phyloP scores from a whole-genome alignment of 1,140 invertebrate species.

The Aphelinus certus region DNA sequence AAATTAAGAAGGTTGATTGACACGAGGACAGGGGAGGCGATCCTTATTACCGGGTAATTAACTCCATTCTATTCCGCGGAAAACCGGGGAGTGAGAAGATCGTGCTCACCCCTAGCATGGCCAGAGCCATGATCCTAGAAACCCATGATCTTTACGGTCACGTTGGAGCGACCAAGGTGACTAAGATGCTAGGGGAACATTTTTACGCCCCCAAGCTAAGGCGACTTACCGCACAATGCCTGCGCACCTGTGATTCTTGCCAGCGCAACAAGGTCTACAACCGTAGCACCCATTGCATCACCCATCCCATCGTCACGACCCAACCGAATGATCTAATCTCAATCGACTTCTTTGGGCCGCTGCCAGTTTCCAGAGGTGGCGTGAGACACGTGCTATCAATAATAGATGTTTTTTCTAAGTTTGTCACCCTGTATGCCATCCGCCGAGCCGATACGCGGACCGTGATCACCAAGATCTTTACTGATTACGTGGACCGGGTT shows the following conservation, averaged over 20 bases:
- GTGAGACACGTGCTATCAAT: too few relatives aligned
- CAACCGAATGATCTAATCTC: too few relatives aligned
- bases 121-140: neutral
- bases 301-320: neutral
- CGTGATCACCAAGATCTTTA: slow-evolving; percentile 9
- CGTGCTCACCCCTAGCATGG: neutral
- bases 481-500: slow-evolving; percentile 10
- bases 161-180: neutral
- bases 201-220: neutral
- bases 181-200: neutral
- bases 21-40: too few relatives aligned
- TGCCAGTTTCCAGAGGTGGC: too few relatives aligned
- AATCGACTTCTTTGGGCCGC: too few relatives aligned
- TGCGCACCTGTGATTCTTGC: neutral
- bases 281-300: neutral
- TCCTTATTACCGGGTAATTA: too few relatives aligned
- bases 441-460: neutral
- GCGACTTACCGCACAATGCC: neutral
- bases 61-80: too few relatives aligned
- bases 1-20: too few relatives aligned
- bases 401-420: slow-evolving; percentile 25
- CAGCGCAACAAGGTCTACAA: neutral
- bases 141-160: neutral
- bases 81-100: too few relatives aligned
- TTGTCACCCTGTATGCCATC: slow-evolving; percentile 11